Base-by-base conservation (phyloP, 2,888 invertebrate species). In the Chrysina gloriosa region DNA sequence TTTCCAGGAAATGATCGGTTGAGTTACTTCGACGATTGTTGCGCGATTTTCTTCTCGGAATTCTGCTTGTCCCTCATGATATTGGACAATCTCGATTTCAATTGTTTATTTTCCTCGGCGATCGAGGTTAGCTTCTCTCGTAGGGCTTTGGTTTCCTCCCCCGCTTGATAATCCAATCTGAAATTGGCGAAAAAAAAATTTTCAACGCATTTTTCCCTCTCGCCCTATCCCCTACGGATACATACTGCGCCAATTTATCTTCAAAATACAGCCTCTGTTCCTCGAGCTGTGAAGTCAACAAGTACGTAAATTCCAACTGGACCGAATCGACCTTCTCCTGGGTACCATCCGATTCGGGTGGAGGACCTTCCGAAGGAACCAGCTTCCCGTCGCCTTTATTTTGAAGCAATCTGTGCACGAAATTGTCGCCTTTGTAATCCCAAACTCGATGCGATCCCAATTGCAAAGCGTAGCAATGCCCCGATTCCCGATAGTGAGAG, bases 361-460 rank as follows among this genome's bases (percentile, higher is more conserved):
- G 86, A 1, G 89, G 89, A 0, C 91, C 90, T 65, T 89, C 89
- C 0, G 90, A 87, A 9, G 93, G 91, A 9, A 99, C 97, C 77
- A 98, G 86, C 84, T 98, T 98, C 19, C 98, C 98, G 85, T 98
- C 98, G 9, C 91, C 90, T 85, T 98, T 97, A 83, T 96, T 98
- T 85, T 98, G 98, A 19, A 99, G 90, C 36, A 99, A 85, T 9
- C 99, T 90, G 84, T 97, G 97, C 5, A 97, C 97, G 84, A 96
- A 97, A 83, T 95, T 96, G 83, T 97, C 97, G 0, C 93, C 98
- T 61, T 97, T 97, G 82, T 99, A 99, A 81, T 99, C 99, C 99
- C 99, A 99, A 0, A 99, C 99, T 58, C 97, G 87, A 79, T 97
- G 96, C 47, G 95, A 96, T 0, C 97, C 98, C 67, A 98, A 84